Evolutionary conservation across 2,113 vertebrate species (phyloP).

Genomic region (Burhinus oedicnemus): DNA sequence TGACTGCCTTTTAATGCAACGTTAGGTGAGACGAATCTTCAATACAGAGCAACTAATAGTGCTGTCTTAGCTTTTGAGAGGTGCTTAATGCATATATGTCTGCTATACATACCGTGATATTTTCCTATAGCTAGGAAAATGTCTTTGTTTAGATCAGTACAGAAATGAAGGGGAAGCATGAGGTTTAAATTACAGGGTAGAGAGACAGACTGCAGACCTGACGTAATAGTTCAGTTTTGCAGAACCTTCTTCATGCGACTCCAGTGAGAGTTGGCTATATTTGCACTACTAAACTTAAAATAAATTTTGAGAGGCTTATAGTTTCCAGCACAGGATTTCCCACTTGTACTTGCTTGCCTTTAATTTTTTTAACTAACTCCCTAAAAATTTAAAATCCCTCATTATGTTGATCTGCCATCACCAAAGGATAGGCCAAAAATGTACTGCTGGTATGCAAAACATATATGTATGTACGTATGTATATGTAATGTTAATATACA

Average conservation of each 20-base stretch:
- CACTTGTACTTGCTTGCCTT: neutral
- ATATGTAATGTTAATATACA: neutral
- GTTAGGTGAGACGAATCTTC: neutral
- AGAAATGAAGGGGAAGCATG: conserved; percentile 30
- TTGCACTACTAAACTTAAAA: conserved; percentile 24
- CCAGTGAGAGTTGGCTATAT: conserved; percentile 43
- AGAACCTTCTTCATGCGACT: conserved; percentile 42
- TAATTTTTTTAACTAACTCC: neutral
- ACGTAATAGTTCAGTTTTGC: conserved; percentile 58
- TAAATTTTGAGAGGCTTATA: neutral
- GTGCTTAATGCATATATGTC: neutral
- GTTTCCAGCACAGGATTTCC: neutral
- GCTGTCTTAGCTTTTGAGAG: neutral
- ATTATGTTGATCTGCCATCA: neutral
- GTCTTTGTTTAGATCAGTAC: conserved; percentile 11
- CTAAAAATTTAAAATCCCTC: neutral
- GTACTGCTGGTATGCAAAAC: neutral
- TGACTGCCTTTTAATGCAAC: neutral
- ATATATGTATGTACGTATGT: neutral
- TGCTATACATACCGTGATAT: neutral
- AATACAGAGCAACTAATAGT: neutral
- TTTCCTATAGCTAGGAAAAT: conserved; percentile 26
- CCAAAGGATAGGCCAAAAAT: neutral
- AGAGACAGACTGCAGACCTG: conserved; percentile 62
- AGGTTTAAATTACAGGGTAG: conserved; percentile 62